Evolutionary conservation across 2,888 invertebrate genomes (phyloP).

Genomic region (Epinotia nisella): DNA sequence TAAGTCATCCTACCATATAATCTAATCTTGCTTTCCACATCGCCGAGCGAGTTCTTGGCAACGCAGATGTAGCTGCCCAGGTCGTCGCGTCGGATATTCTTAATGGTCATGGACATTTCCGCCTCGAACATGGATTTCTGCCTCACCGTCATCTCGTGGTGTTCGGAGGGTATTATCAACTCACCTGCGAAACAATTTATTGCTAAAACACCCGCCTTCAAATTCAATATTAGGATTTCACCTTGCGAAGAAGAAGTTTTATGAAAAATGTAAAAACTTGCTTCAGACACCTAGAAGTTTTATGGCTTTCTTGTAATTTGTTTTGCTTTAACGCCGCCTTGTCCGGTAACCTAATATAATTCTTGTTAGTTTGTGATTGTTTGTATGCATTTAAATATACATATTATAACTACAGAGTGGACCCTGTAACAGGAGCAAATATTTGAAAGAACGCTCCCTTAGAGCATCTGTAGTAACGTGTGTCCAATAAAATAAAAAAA

Average conservation of each 20-base stretch:
- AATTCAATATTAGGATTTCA: slow-evolving; percentile 84
- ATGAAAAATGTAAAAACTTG: slow-evolving; percentile 84
- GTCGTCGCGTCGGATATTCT: slow-evolving; percentile 90
- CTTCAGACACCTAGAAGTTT: slow-evolving; percentile 80
- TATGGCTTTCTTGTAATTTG: slow-evolving; percentile 82
- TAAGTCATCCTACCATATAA: slow-evolving; percentile 88
- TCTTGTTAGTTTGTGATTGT: slow-evolving; percentile 50
- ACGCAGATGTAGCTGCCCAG: slow-evolving; percentile 94
- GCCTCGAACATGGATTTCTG: slow-evolving; percentile 92
- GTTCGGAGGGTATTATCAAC: slow-evolving; percentile 93
- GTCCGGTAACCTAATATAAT: slow-evolving; percentile 68
- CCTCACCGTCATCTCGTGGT: slow-evolving; percentile 90
- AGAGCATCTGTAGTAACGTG: too few relatives aligned
- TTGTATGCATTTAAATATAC: not conserved
- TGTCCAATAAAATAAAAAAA: too few relatives aligned
- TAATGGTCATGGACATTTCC: slow-evolving; percentile 92
- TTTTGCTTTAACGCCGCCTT: slow-evolving; percentile 77
- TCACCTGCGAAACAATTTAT: slow-evolving; percentile 86
- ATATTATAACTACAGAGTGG: too few relatives aligned
- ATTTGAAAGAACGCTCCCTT: too few relatives aligned
- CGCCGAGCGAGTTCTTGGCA: slow-evolving; percentile 94
- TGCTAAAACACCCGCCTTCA: slow-evolving; percentile 76
- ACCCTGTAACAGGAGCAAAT: too few relatives aligned
- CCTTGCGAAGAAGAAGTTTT: slow-evolving; percentile 77
- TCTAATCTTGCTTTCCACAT: slow-evolving; percentile 94